Evolutionary conservation across 1,140 invertebrate genomes (phyloP).

Genomic region (Doryteuthis pealeii): DNA sequence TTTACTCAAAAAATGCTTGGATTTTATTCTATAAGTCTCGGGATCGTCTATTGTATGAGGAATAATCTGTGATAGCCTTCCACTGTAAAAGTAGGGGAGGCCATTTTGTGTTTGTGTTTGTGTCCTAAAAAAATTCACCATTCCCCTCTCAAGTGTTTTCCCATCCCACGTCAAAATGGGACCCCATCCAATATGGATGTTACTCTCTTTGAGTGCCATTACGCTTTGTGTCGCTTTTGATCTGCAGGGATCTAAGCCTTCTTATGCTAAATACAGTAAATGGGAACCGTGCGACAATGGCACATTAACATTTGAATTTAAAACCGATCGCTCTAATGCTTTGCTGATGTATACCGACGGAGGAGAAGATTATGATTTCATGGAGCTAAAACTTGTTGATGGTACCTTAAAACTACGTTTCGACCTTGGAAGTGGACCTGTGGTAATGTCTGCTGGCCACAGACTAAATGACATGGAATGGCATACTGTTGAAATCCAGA

Average conservation of each 20-base stretch:
- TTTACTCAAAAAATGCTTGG: not conserved
- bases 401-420: constrained; percentile 83
- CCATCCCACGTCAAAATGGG: not conserved
- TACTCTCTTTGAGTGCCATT: constrained; percentile 7
- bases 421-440: constrained; percentile 62
- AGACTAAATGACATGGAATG: constrained; percentile 43
- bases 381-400: constrained; percentile 91
- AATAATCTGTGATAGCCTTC: constrained; percentile 9
- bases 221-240: constrained; percentile 39
- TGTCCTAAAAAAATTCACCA: not conserved
- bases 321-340: constrained; percentile 89
- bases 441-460: constrained; percentile 74
- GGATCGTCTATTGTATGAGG: not conserved
- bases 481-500: constrained; percentile 42
- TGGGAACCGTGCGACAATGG: constrained; percentile 89
- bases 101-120: constrained; percentile 4
- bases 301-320: constrained; percentile 80
- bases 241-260: constrained; percentile 77
- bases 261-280: constrained; percentile 85
- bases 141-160: not conserved
- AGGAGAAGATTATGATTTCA: constrained; percentile 91
- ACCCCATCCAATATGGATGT: constrained; percentile 11
- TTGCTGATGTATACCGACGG: constrained; percentile 90
- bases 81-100: not conserved
- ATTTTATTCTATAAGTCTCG: not conserved